Evolutionary conservation across 2,113 vertebrate genomes (phyloP).

Genomic region (Melanostigma gelatinosum): DNA sequence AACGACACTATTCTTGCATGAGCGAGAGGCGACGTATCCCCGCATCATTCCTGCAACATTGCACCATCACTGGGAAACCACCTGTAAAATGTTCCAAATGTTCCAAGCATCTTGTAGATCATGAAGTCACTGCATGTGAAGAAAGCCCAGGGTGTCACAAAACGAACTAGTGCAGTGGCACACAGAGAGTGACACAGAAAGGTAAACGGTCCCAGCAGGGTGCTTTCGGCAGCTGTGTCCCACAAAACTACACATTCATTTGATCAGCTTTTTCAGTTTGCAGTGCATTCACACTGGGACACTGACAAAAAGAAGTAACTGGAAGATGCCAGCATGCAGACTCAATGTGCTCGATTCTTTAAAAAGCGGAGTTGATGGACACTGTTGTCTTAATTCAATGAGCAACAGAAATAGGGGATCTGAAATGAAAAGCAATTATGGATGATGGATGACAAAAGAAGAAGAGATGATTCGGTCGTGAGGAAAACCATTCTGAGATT

Average conservation of each 20-base stretch:
- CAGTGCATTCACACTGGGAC: slow-evolving; percentile 13
- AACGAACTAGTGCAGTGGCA: not conserved
- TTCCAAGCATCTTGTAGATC: not conserved
- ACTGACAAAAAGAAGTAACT: slow-evolving; percentile 7
- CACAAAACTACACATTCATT: slow-evolving; percentile 16
- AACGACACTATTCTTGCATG: too few species aligned
- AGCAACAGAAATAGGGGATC: not conserved
- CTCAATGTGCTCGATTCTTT: not conserved
- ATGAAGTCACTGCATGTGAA: not conserved
- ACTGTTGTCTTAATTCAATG: slow-evolving; percentile 21
- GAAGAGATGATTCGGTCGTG: not conserved
- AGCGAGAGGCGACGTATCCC: too few species aligned
- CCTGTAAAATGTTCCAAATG: not conserved
- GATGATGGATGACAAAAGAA: slow-evolving; percentile 4
- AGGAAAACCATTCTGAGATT: not conserved
- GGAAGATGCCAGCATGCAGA: not conserved
- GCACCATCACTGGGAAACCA: not conserved
- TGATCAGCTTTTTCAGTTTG: slow-evolving; percentile 1
- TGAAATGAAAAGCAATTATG: slow-evolving; percentile 38
- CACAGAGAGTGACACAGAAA: not conserved
- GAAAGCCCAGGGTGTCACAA: not conserved
- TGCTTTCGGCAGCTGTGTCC: slow-evolving; percentile 15
- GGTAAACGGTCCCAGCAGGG: slow-evolving; percentile 36
- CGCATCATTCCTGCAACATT: too few species aligned
- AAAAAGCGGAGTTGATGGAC: slow-evolving; percentile 12